Conservation (phyloP, 2,113 vertebrate genomes). For the Anhinga rufa region DNA sequence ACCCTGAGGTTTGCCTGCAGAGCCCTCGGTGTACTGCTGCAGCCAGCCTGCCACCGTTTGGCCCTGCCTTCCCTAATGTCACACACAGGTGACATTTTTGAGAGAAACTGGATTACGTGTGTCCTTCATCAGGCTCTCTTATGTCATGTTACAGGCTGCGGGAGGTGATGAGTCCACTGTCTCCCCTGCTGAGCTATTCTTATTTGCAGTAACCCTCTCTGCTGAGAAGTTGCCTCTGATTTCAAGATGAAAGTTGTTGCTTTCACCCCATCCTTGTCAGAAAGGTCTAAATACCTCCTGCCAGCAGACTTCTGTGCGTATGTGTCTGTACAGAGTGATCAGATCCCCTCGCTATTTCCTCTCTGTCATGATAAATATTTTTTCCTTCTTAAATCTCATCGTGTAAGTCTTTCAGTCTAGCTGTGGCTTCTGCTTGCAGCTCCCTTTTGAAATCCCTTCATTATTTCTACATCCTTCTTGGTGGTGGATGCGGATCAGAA, state of each 20-base stretch:
- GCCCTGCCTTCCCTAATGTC: background rate
- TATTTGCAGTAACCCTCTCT: background rate
- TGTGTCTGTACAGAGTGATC: background rate
- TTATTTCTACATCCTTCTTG: background rate
- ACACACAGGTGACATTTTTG: background rate
- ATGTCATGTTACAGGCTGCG: background rate
- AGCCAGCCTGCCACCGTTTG: background rate
- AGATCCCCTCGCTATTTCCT: background rate
- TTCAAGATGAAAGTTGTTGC: background rate
- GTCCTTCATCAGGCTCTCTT: background rate
- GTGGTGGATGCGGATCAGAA: background rate
- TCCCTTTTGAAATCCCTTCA: background rate
- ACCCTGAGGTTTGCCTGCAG: background rate
- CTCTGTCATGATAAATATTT: background rate
- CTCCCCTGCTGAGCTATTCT: background rate
- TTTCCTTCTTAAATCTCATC: background rate
- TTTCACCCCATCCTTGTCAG: background rate
- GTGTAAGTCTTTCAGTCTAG: background rate
- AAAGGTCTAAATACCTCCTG: background rate
- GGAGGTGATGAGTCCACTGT: background rate
- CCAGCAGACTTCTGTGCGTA: background rate
- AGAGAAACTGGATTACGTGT: background rate
- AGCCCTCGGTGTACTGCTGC: accelerated
- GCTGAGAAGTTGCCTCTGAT: background rate
- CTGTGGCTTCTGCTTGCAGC: background rate